Base-by-base conservation (phyloP, 2,888 invertebrate genomes). In the Cheilosia variabilis region DNA sequence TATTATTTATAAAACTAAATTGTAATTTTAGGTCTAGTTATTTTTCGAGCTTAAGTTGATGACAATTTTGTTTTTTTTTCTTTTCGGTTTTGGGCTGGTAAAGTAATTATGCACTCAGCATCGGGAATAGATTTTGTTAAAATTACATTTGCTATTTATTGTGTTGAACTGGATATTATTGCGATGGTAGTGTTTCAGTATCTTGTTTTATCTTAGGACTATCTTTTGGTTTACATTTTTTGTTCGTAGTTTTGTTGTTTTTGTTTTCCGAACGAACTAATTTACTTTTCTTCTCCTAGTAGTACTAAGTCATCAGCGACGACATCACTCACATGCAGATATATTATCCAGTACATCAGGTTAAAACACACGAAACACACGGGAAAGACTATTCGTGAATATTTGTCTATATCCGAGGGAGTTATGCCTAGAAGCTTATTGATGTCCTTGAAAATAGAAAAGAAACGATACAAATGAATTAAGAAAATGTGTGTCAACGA, bases 341-440 rank as follows among this genome's bases (percentile, higher is more conserved):
- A 98, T 92, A 98, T 98, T 93, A 98, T 98, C 98, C 98, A 98
- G 94, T 98, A 98, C 98, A 98, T 98, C 89, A 98, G 95, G 93
- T 99, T 99, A 95, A 99, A 99, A 93, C 98, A 97, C 88, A 99
- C 97, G 94, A 99, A 99, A 94, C 98, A 97, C 90, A 98, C 97
- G 72, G 99, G 99, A 93, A 99, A 99, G 90, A 98, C 96, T 93
- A 99, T 98, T 91, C 99, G 96, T 87, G 99, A 98, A 93, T 99
- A 99, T 94, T 99, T 99, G 95, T 99, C 99, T 93, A 99, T 99
- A 93, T 98, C 98, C 92, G 98, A 98, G 81, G 98, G 98, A 90
- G 98, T 98, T 93, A 98, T 96, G 90, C 97, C 97, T 93, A 96
- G 95, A 89, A 97, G 94, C 93, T 97, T 97, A 94, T 97, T 97